These are phyloP conservation scores for Colletes collaris DNA, from an alignment of 2,888 invertebrate species.

Conservation along the genomic window DNA sequence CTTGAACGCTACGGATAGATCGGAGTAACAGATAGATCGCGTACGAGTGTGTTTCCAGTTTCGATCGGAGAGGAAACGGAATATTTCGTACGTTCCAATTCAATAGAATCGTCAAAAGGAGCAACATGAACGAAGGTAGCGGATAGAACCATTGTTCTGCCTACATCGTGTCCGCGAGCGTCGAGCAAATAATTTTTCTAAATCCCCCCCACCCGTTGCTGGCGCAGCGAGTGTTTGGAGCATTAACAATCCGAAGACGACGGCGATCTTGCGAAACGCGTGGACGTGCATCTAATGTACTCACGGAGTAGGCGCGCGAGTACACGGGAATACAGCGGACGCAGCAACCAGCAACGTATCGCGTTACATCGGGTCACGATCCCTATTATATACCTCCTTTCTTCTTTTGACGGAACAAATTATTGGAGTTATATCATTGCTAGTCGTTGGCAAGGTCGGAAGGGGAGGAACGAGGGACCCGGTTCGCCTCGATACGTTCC, in stretches of 20 bases:
- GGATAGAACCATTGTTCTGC: conserved; percentile 21
- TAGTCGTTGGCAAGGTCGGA: conserved; percentile 42
- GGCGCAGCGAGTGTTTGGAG: background rate
- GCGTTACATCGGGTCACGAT: conserved; percentile 75
- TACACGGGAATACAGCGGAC: conserved; percentile 25
- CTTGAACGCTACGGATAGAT: no score
- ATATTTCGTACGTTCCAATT: no score
- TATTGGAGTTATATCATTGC: conserved; percentile 64
- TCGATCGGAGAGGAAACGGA: background rate
- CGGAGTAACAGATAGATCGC: no score
- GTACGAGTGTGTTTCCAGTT: no score
- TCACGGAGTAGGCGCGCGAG: background rate
- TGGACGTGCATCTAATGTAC: conserved; percentile 23
- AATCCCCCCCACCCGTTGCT: no score
- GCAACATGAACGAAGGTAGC: conserved; percentile 6
- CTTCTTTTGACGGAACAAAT: conserved; percentile 69
- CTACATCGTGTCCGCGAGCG: background rate
- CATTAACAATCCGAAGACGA: background rate
- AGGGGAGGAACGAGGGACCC: conserved; percentile 10
- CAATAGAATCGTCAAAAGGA: no score
- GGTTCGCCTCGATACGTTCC: background rate
- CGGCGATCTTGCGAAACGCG: conserved; percentile 28
- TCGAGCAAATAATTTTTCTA: conserved; percentile 4
- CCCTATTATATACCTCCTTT: conserved; percentile 69
- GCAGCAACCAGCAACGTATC: conserved; percentile 61